Percentiles rank a stretch among this genome's conserved stretches.
Evolutionary conservation across 2,888 invertebrate genomes (phyloP).

Genomic region (Leucoma salicis): DNA sequence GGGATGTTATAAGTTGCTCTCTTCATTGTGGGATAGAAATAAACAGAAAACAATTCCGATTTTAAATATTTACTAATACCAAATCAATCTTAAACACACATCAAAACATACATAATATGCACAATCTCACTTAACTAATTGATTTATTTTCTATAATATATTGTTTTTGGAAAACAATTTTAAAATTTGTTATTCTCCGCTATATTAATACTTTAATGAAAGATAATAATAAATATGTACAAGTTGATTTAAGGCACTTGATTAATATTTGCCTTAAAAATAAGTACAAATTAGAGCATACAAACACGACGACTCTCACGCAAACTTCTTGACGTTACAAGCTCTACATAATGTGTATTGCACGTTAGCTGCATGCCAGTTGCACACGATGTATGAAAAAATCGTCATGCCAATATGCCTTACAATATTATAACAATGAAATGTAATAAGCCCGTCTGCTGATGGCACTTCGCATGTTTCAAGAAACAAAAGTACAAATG

Average conservation of each 20-base stretch:
- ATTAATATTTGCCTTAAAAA: slow-evolving; percentile 66
- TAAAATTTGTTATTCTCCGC: slow-evolving; percentile 64
- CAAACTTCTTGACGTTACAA: not conserved
- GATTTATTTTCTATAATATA: slow-evolving; percentile 59
- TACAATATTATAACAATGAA: slow-evolving; percentile 53
- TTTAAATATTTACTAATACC: slow-evolving; percentile 80
- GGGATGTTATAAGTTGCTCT: too few species aligned
- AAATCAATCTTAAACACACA: slow-evolving; percentile 81
- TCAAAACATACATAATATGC: slow-evolving; percentile 82
- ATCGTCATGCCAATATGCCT: not conserved
- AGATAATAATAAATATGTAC: slow-evolving; percentile 72
- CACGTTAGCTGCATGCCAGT: not conserved
- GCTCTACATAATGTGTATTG: not conserved
- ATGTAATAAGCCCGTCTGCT: slow-evolving; percentile 63
- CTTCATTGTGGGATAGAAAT: not conserved
- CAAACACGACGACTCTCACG: slow-evolving; percentile 25
- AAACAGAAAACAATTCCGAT: slow-evolving; percentile 46
- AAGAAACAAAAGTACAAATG: slow-evolving; percentile 49
- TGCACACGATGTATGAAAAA: not conserved
- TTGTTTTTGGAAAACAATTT: slow-evolving; percentile 78
- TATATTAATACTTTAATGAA: slow-evolving; percentile 68
- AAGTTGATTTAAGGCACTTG: slow-evolving; percentile 75
- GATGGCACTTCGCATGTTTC: slow-evolving; percentile 77
- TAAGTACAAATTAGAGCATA: slow-evolving; percentile 71
- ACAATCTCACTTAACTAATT: slow-evolving; percentile 78